phyloP scores from a whole-genome alignment of 2,888 invertebrate genomes.

The Alcis repandata region DNA sequence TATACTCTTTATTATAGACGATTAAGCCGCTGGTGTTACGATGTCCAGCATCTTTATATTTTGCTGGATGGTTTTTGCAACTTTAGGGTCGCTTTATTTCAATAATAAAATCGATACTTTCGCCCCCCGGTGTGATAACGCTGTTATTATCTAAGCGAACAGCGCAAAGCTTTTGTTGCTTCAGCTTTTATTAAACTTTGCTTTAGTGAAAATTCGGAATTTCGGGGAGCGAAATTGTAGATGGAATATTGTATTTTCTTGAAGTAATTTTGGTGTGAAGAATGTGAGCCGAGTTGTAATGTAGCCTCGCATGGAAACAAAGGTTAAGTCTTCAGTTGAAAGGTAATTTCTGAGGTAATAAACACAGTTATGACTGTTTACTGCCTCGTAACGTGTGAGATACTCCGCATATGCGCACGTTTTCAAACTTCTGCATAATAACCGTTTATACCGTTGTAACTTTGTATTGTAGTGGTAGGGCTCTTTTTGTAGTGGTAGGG shows the following conservation, averaged over 20 bases:
- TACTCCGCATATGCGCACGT: not conserved
- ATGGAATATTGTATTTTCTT: slow-evolving; percentile 15
- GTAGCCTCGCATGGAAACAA: not conserved
- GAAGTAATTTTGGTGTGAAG: slow-evolving; percentile 4
- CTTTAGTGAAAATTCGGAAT: slow-evolving; percentile 22
- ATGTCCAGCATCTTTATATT: slow-evolving; percentile 54
- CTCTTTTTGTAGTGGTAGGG: too few species aligned
- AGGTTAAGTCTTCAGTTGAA: not conserved
- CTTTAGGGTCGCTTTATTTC: slow-evolving; percentile 50
- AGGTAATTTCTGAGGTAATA: not conserved
- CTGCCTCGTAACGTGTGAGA: not conserved
- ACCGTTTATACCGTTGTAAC: slow-evolving; percentile 3
- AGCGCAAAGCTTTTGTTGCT: slow-evolving; percentile 41
- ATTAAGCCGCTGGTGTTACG: slow-evolving; percentile 46
- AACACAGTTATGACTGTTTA: not conserved
- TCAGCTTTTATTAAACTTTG: slow-evolving; percentile 34
- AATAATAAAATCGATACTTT: slow-evolving; percentile 58
- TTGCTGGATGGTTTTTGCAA: slow-evolving; percentile 51
- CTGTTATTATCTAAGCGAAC: slow-evolving; percentile 44
- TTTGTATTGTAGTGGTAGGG: too few species aligned
- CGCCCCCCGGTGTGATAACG: slow-evolving; percentile 45
- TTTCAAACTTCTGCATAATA: not conserved
- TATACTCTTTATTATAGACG: slow-evolving; percentile 40
- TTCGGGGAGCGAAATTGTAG: slow-evolving; percentile 15
- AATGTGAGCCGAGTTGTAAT: not conserved